A percentile compares a stretch with the other conserved stretches of the same genome.
Evolutionary conservation across 2,797 vertebrate species (phyloP).

Genomic region (Orientallactaga sibirica): DNA sequence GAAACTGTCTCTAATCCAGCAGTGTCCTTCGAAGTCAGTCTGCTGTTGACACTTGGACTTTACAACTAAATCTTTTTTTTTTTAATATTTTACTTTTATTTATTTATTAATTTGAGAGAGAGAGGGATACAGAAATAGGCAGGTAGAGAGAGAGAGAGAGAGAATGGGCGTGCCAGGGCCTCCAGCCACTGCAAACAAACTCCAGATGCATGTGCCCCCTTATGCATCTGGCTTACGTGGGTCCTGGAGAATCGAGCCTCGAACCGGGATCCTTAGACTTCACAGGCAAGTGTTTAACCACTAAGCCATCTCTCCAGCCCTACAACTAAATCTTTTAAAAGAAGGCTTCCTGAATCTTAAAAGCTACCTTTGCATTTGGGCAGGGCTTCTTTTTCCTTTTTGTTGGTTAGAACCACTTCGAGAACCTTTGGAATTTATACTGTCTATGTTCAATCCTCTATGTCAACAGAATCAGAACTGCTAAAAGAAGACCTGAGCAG

Average conservation of each 20-base stretch:
- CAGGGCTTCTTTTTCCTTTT: not conserved
- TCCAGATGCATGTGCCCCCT: no score
- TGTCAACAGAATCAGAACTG: not conserved
- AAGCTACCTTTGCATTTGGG: not conserved
- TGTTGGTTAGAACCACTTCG: not conserved
- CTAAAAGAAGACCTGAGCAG: not conserved
- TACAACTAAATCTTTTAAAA: slow-evolving; percentile 35
- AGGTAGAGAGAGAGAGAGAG: no score
- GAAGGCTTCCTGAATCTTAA: slow-evolving; percentile 18
- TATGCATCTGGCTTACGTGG: no score
- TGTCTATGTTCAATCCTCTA: not conserved
- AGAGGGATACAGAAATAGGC: no score
- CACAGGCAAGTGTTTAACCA: no score
- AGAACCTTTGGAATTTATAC: slow-evolving; percentile 21
- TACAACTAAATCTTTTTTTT: not conserved
- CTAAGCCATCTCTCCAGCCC: no score
- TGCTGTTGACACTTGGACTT: slow-evolving; percentile 16
- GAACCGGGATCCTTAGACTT: no score
- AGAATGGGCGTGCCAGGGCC: no score
- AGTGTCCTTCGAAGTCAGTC: not conserved
- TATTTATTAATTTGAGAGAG: no score
- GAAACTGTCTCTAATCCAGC: not conserved
- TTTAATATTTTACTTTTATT: no score
- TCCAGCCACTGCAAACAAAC: no score
- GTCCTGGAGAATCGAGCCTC: no score